These are phyloP conservation scores for Calliopsis andreniformis DNA, from an alignment of 1,140 invertebrate genomes.

Conservation along the genomic window DNA sequence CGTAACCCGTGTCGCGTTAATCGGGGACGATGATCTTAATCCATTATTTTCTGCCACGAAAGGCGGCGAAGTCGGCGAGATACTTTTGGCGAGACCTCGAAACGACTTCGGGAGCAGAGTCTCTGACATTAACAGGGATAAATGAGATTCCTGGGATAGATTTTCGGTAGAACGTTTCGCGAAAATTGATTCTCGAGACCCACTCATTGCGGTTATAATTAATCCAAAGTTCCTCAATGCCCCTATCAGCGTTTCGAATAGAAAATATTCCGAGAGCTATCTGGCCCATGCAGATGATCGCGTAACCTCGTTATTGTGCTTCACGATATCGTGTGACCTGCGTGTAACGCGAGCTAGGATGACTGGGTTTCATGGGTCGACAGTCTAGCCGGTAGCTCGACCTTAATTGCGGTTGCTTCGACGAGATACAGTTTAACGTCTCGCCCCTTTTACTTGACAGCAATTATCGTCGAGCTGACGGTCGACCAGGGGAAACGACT, in stretches of 20 bases:
- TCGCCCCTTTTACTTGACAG: constrained; percentile 51
- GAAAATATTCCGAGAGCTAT: too few species aligned
- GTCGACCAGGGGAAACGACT: constrained; percentile 17
- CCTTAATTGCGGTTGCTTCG: constrained; percentile 55
- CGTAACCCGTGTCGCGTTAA: constrained; percentile 30
- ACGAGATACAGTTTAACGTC: constrained; percentile 47
- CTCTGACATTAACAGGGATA: too few species aligned
- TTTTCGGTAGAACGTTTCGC: background rate
- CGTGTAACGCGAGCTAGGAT: constrained; percentile 38
- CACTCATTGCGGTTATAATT: too few species aligned
- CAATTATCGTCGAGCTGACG: constrained; percentile 43
- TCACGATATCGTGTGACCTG: constrained; percentile 40
- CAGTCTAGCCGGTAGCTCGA: constrained; percentile 18
- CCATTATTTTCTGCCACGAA: background rate
- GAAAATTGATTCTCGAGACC: too few species aligned
- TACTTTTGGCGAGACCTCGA: too few species aligned
- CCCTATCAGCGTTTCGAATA: background rate
- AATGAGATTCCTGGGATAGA: background rate
- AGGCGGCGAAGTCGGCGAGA: too few species aligned
- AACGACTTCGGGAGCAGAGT: background rate
- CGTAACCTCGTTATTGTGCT: constrained; percentile 7
- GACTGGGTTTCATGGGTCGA: too few species aligned
- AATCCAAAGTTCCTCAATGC: background rate
- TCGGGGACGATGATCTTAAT: background rate
- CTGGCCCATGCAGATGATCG: too few species aligned